A percentile compares a stretch with the other conserved stretches of the same genome.
Evolutionary conservation across 2,113 vertebrate species (phyloP).

Genomic region (Synchiropus splendidus): DNA sequence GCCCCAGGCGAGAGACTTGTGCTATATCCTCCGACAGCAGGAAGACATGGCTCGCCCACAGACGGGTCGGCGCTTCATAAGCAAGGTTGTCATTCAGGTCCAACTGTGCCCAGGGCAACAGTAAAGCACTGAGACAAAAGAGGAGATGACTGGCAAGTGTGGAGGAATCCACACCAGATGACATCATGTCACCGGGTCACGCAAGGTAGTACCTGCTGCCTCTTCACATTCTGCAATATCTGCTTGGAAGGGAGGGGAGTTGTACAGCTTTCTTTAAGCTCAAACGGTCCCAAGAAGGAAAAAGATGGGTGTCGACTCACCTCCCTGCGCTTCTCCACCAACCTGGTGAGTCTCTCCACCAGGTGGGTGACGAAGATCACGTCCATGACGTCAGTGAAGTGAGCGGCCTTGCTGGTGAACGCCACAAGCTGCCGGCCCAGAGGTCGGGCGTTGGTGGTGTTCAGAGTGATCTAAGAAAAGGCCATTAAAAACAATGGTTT

Average conservation of each 20-base stretch:
- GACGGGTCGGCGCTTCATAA: slow-evolving; percentile 16
- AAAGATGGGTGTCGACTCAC: slow-evolving; percentile 64
- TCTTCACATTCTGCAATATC: too few species aligned
- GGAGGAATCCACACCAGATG: too few species aligned
- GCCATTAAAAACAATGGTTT: too few species aligned
- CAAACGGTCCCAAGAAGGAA: too few species aligned
- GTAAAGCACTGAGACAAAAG: slow-evolving; percentile 1
- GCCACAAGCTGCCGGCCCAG: slow-evolving; percentile 75
- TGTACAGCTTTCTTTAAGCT: too few species aligned
- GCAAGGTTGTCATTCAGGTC: slow-evolving; percentile 14
- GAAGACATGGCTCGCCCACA: slow-evolving; percentile 4
- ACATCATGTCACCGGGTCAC: too few species aligned
- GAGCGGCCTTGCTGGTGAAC: slow-evolving; percentile 73
- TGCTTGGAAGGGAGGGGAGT: too few species aligned
- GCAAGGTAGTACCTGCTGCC: too few species aligned
- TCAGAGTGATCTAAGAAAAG: slow-evolving; percentile 71
- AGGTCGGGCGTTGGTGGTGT: slow-evolving; percentile 70
- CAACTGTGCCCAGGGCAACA: not conserved
- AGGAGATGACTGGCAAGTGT: too few species aligned
- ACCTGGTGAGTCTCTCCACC: slow-evolving; percentile 77
- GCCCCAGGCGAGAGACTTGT: slow-evolving; percentile 1
- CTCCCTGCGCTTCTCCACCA: slow-evolving; percentile 70
- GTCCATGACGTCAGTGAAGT: slow-evolving; percentile 83
- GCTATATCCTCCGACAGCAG: slow-evolving; percentile 11
- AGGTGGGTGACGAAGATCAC: slow-evolving; percentile 82